A percentile compares a stretch with the other conserved stretches of the same genome.
Conservation (phyloP, 2,113 vertebrate species). For the Lagopus leucura region DNA sequence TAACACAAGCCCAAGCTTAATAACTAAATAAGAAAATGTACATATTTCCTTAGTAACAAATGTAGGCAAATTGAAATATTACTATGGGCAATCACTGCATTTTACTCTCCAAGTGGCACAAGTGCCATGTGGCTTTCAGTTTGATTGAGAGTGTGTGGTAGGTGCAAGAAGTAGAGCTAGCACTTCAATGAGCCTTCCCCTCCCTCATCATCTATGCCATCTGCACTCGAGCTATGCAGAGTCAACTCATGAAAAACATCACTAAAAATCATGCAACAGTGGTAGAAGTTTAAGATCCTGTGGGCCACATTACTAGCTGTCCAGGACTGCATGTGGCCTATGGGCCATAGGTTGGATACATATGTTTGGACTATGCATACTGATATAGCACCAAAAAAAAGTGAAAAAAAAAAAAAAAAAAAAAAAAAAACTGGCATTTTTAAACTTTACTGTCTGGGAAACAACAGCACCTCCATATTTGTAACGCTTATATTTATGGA, state of each 20-base stretch:
- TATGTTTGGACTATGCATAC: accelerated
- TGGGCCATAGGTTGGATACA: no score
- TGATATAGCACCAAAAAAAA: not conserved
- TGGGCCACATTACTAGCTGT: not conserved
- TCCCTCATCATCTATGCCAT: not conserved
- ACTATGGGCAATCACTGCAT: no score
- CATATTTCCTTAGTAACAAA: not conserved
- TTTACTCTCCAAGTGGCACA: no score
- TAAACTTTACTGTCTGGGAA: not conserved
- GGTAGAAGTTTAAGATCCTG: not conserved
- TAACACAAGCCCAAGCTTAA: not conserved
- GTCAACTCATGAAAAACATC: not conserved
- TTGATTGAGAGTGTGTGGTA: no score
- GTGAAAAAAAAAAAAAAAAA: not conserved
- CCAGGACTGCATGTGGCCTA: not conserved
- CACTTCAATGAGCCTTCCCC: not conserved
- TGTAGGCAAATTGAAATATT: no score
- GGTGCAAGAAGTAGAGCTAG: not conserved
- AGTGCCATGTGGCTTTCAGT: no score
- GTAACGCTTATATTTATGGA: not conserved
- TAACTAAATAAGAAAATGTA: not conserved
- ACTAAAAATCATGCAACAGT: not conserved
- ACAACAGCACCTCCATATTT: not conserved
- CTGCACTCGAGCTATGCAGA: not conserved
- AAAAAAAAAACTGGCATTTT: not conserved